phyloP scores from a whole-genome alignment of 2,888 invertebrate species.

The Seladonia tumulorum region DNA sequence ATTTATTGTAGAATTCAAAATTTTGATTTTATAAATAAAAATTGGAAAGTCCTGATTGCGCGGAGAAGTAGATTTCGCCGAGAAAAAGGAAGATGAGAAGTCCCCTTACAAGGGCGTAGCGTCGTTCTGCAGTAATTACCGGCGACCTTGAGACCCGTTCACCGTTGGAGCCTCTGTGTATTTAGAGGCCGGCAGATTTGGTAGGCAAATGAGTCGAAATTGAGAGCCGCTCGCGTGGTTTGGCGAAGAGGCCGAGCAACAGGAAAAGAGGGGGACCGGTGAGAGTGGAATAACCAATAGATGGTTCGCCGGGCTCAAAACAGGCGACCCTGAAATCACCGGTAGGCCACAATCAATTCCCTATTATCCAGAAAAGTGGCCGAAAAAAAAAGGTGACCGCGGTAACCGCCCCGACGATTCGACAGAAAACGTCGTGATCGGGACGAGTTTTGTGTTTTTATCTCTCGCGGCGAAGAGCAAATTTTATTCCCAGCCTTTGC shows the following conservation, averaged over 20 bases:
- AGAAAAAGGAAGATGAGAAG: constrained; percentile 48
- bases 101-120: constrained; percentile 52
- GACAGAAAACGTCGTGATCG: constrained; percentile 61
- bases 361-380: constrained; percentile 65
- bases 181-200: constrained; percentile 72
- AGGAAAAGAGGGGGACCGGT: constrained; percentile 25
- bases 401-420: constrained; percentile 57
- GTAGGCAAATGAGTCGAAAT: constrained; percentile 77
- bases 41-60: neutral
- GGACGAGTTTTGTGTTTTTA: constrained; percentile 54
- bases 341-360: constrained; percentile 72
- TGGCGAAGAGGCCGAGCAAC: constrained; percentile 18
- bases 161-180: constrained; percentile 64
- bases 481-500: constrained; percentile 36
- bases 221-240: constrained; percentile 62
- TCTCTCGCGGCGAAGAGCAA: constrained; percentile 5
- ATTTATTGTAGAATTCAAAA: neutral
- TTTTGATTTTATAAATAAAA: neutral
- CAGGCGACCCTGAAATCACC: constrained; percentile 62
- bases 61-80: neutral
- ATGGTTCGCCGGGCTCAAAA: constrained; percentile 44
- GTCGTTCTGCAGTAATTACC: constrained; percentile 65
- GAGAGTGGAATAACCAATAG: constrained; percentile 43
- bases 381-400: constrained; percentile 58
- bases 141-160: constrained; percentile 71